Conservation (phyloP, 2,888 invertebrate genomes). For the Byasa hedistus region DNA sequence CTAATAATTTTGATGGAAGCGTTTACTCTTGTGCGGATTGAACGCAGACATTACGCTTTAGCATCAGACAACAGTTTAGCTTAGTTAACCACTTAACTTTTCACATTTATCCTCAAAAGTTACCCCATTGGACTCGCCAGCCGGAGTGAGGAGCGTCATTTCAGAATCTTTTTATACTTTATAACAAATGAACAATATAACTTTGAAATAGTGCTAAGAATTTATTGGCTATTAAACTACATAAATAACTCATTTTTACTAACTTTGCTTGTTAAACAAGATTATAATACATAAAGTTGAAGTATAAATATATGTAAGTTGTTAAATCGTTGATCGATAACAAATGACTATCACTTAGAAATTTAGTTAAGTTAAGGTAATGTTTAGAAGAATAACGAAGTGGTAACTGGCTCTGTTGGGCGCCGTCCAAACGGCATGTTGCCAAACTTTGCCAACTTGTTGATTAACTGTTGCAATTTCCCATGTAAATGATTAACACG, state of each 20-base stretch:
- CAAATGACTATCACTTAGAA: slow-evolving; percentile 40
- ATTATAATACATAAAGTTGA: too few species aligned
- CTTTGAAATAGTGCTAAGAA: slow-evolving; percentile 18
- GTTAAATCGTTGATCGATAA: slow-evolving; percentile 11
- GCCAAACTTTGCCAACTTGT: slow-evolving; percentile 65
- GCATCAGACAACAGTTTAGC: slow-evolving; percentile 47
- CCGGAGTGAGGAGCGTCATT: slow-evolving; percentile 23
- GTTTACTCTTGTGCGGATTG: slow-evolving; percentile 8
- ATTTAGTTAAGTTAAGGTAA: slow-evolving; percentile 50
- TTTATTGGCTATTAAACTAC: not conserved
- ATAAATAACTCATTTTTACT: not conserved
- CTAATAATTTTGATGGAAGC: slow-evolving; percentile 7
- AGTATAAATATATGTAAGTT: not conserved
- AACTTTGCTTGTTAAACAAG: not conserved
- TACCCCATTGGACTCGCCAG: slow-evolving; percentile 17
- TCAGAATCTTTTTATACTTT: slow-evolving; percentile 20
- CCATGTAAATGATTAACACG: not conserved
- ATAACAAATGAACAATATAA: slow-evolving; percentile 19
- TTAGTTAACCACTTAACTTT: slow-evolving; percentile 61
- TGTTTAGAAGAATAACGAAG: slow-evolving; percentile 46
- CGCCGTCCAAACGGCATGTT: slow-evolving; percentile 58
- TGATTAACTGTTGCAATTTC: slow-evolving; percentile 41
- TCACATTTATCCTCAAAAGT: slow-evolving; percentile 55
- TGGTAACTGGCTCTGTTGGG: slow-evolving; percentile 58
- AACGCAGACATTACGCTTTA: slow-evolving; percentile 19